A percentile compares a stretch with the other conserved stretches of the same genome.
Conservation (phyloP, 2,113 vertebrate genomes). For the Etia nguti region DNA sequence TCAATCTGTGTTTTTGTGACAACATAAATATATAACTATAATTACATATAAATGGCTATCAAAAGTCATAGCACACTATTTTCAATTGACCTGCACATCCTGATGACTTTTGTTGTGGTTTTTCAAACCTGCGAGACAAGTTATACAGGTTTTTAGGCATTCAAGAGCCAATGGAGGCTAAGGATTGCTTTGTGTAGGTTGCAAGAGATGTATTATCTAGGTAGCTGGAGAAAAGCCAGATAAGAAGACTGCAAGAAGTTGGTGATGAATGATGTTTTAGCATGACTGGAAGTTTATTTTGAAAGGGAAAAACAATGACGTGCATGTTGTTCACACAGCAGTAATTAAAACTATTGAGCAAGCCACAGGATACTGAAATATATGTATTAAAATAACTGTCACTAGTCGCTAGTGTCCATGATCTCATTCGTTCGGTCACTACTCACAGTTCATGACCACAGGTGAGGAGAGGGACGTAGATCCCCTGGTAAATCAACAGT, state of each 20-base stretch:
- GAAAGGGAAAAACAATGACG: neutral
- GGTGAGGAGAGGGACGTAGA: neutral
- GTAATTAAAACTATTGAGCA: neutral
- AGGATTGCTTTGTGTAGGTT: neutral
- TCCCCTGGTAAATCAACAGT: neutral
- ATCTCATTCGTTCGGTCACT: neutral
- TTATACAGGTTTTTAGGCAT: neutral
- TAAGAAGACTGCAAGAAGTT: neutral
- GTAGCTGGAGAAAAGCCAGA: neutral
- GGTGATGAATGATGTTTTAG: neutral
- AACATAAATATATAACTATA: too few species aligned
- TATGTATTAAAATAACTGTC: neutral
- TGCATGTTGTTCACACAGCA: neutral
- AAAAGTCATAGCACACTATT: too few species aligned
- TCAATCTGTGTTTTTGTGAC: too few species aligned
- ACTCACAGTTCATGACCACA: neutral
- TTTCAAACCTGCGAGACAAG: neutral
- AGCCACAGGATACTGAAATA: neutral
- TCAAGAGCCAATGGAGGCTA: neutral
- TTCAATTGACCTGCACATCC: too few species aligned
- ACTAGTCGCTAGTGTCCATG: neutral
- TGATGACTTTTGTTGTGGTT: neutral
- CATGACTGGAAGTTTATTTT: too few species aligned
- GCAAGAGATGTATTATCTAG: neutral
- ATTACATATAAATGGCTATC: too few species aligned